These are phyloP conservation scores for Zaprionus obscuricornis DNA, from an alignment of 2,888 invertebrate species.

Conservation along the genomic window DNA sequence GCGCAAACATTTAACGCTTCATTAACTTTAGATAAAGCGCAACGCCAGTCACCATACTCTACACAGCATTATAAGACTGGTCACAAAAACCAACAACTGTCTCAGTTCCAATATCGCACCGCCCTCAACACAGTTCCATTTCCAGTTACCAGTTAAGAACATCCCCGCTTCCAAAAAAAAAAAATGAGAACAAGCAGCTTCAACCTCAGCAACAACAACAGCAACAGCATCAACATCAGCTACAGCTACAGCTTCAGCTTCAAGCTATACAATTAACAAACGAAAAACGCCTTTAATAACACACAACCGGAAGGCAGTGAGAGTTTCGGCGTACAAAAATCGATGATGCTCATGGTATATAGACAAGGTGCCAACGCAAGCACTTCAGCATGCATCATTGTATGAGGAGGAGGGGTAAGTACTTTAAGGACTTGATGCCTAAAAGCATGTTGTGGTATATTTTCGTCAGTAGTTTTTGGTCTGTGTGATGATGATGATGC, in stretches of 20 bases:
- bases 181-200: no score
- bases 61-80: neutral
- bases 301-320: neutral
- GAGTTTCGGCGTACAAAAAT: slow-evolving; percentile 48
- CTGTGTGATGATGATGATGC: neutral
- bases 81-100: neutral
- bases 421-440: slow-evolving; percentile 39
- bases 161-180: no score
- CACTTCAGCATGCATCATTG: slow-evolving; percentile 42
- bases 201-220: neutral
- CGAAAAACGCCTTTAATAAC: no score
- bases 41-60: slow-evolving; percentile 37
- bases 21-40: slow-evolving; percentile 74
- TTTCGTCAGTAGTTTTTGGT: slow-evolving; percentile 7
- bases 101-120: neutral
- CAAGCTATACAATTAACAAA: slow-evolving; percentile 32
- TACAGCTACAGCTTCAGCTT: slow-evolving; percentile 13
- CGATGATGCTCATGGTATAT: slow-evolving; percentile 44
- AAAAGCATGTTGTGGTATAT: slow-evolving; percentile 10
- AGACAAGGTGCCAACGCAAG: slow-evolving; percentile 57
- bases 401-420: no score
- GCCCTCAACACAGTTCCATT: no score
- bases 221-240: no score
- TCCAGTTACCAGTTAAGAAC: no score
- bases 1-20: slow-evolving; percentile 79